Evolutionary conservation across 1,140 invertebrate species (phyloP), one percentile per base, ranked within the genome.

Genomic region (Halesus radiatus): DNA sequence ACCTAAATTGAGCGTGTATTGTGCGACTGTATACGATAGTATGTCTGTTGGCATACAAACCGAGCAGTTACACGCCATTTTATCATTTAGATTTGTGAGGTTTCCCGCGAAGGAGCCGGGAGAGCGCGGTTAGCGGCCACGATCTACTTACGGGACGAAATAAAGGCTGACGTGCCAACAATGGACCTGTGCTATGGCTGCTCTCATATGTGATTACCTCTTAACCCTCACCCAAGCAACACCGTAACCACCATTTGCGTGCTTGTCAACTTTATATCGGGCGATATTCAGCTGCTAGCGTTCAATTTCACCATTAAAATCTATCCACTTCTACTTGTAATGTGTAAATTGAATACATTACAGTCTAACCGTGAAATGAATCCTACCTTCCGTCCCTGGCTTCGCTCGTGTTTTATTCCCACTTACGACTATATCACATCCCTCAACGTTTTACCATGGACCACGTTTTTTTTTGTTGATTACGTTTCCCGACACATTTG

Each of bases 51-150:
- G 15, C 29, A 62, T 62, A 76, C 45, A 64, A 76, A 53, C 76
- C 60, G 45, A 78, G 32, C 76, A 50, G 50, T 78, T 78, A 78
- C 76, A 78, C 76, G 76, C 76, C 20, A 78, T 78, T 52, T 78
- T 78, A 78, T 66, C 76, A 78, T 78, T 78, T 78, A 78, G 76
- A 78, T 78, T 78, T 68, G 60, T 66, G 62, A 54, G 62, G 60
- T 68, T 62, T 52, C 22, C 54, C 23, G 26, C 3, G 64, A 26
- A 45, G 2, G 37, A 15, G 58, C 58, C 20, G 13, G 20, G 20
- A n/a, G 62, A 60, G 22, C 18, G 56, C 56, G 56, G 8, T 60
- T 60, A 60, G 18, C 66, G 68, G 18, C n/a, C 68, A 50, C 20
- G 68, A 72, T 45, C 68, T 52, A 72, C 37, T 50, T 37, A 53